phyloP scores from a whole-genome alignment of 2,113 vertebrate genomes.

The Scytalopus superciliaris region DNA sequence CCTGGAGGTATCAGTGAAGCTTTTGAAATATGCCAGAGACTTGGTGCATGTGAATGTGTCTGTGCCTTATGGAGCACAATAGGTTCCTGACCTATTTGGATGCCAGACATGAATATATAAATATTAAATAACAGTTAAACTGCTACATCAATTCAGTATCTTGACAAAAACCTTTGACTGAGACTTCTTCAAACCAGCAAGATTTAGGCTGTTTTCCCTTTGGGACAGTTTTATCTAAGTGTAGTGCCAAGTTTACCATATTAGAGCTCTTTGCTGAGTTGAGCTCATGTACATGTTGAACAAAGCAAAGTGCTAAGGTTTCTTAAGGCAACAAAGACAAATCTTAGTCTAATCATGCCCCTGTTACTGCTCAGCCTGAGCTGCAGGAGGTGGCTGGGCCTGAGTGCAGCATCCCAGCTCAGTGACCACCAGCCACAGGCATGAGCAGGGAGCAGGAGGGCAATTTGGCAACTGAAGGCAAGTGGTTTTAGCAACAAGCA shows the following conservation, averaged over 20 bases:
- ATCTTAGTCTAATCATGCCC: neutral
- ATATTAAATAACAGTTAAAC: slow-evolving; percentile 20
- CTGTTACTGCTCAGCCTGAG: neutral
- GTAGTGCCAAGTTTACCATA: neutral
- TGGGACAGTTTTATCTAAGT: slow-evolving; percentile 6
- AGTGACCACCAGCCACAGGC: neutral
- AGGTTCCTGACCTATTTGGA: slow-evolving; percentile 19
- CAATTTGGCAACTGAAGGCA: neutral
- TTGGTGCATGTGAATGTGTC: neutral
- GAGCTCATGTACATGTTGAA: neutral
- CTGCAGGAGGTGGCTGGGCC: neutral
- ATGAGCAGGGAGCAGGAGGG: fast-evolving
- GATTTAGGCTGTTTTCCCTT: neutral
- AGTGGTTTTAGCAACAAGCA: neutral
- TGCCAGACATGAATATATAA: slow-evolving; percentile 7
- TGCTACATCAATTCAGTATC: neutral
- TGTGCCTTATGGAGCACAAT: neutral
- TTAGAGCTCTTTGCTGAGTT: neutral
- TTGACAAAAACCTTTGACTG: slow-evolving; percentile 24
- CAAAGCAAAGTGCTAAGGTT: neutral
- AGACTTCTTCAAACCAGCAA: neutral
- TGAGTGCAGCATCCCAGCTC: neutral
- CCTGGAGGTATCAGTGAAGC: neutral
- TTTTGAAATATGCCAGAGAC: neutral
- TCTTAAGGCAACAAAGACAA: neutral